phyloP scores from a whole-genome alignment of 2,888 invertebrate species.

The Barypeithes pellucidus region DNA sequence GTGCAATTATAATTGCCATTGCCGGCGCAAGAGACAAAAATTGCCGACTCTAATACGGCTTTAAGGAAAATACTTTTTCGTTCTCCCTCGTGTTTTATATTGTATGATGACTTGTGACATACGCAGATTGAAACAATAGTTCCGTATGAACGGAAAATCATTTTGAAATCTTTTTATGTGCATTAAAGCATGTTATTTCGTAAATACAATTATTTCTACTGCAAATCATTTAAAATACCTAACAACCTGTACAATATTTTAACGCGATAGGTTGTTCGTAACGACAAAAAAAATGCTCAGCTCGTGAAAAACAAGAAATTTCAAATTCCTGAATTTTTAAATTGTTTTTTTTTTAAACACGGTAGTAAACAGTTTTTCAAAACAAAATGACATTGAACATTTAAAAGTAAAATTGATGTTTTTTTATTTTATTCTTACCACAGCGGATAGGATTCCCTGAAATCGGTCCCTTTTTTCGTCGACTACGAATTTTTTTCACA shows the following conservation, averaged over 20 bases:
- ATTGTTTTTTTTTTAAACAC: not conserved
- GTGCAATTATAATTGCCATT: too few relatives aligned
- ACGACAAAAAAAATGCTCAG: not conserved
- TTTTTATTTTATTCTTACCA: too few relatives aligned
- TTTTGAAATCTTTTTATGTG: not conserved
- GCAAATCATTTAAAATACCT: not conserved
- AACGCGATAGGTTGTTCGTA: not conserved
- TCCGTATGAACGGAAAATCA: too few relatives aligned
- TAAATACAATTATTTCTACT: not conserved
- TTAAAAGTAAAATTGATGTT: conserved; percentile 5
- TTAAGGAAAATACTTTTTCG: too few relatives aligned
- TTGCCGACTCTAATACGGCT: too few relatives aligned
- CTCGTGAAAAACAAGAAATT: not conserved
- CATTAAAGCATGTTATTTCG: not conserved
- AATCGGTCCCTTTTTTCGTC: too few relatives aligned
- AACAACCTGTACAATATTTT: not conserved
- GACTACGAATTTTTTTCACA: too few relatives aligned
- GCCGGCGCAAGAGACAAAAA: too few relatives aligned
- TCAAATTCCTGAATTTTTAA: conserved; percentile 14
- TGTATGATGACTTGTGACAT: too few relatives aligned
- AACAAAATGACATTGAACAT: not conserved
- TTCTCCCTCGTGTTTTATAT: too few relatives aligned
- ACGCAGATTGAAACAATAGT: too few relatives aligned
- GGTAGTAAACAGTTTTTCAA: not conserved
- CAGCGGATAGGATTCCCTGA: too few relatives aligned